Percentiles rank a stretch among this genome's conserved stretches.
phyloP scores from a whole-genome alignment of 2,888 invertebrate genomes.

The Agrilus biguttatus region DNA sequence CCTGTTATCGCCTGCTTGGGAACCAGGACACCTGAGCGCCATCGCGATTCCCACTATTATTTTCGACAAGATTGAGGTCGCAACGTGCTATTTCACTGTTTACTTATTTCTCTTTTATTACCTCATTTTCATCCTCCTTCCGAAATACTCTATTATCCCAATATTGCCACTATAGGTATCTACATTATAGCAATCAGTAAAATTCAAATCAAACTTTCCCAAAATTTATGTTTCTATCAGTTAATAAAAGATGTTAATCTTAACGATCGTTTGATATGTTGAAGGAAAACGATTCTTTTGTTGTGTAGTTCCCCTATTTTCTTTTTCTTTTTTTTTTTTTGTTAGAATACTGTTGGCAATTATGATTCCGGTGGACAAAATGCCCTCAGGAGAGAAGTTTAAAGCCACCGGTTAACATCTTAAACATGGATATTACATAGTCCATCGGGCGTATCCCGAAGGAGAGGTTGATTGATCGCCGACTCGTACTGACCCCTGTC shows the following conservation, averaged over 20 bases:
- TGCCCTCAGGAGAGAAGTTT: constrained; percentile 27
- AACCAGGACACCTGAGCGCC: constrained; percentile 30
- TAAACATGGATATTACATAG: constrained; percentile 31
- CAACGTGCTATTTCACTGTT: too few relatives aligned
- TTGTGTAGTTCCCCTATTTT: too few relatives aligned
- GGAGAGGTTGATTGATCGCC: constrained; percentile 29
- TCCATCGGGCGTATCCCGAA: constrained; percentile 17
- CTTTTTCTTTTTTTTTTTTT: too few relatives aligned
- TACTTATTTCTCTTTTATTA: background rate
- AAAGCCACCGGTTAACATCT: constrained; percentile 33
- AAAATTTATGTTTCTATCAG: too few relatives aligned
- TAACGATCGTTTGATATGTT: too few relatives aligned
- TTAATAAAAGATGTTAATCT: too few relatives aligned
- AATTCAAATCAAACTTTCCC: too few relatives aligned
- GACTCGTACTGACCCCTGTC: constrained; percentile 22
- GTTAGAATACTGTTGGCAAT: constrained; percentile 4
- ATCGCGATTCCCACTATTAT: constrained; percentile 6
- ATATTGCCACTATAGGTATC: too few relatives aligned
- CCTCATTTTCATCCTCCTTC: too few relatives aligned
- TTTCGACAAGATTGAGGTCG: too few relatives aligned
- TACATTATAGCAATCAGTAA: too few relatives aligned
- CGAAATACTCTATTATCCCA: constrained; percentile 11
- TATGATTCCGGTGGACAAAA: constrained; percentile 13
- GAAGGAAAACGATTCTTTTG: too few relatives aligned
- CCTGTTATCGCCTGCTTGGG: constrained; percentile 33